These are phyloP conservation scores for Cyanocitta stelleri DNA, from an alignment of 2,113 vertebrate species.

Conservation along the genomic window DNA sequence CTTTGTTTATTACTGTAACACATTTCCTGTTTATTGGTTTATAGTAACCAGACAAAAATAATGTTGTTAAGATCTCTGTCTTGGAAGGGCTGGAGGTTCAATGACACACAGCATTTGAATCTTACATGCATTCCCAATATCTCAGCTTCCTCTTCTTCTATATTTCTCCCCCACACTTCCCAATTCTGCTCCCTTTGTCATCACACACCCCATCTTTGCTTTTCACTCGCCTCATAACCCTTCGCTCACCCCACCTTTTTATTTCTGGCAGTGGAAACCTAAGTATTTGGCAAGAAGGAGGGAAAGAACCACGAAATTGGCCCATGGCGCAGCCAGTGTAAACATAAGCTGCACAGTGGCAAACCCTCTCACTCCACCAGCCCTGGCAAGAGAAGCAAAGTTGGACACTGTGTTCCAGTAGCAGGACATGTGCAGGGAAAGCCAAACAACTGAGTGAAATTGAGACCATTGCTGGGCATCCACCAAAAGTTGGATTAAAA, in stretches of 20 bases:
- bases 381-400: neutral
- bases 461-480: neutral
- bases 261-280: neutral
- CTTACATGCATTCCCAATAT: neutral
- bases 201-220: neutral
- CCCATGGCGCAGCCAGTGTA: neutral
- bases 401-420: neutral
- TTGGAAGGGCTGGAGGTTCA: neutral
- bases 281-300: neutral
- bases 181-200: neutral
- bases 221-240: neutral
- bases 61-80: slow-evolving; percentile 12
- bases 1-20: slow-evolving; percentile 48
- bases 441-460: neutral
- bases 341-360: neutral
- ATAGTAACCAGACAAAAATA: slow-evolving; percentile 36
- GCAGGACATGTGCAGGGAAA: neutral
- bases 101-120: neutral
- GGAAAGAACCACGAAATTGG: neutral
- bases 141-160: neutral
- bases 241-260: neutral
- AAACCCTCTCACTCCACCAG: neutral
- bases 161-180: neutral
- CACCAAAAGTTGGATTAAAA: neutral
- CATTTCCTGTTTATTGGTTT: slow-evolving; percentile 60